Evolutionary conservation across 2,113 vertebrate species (phyloP).

Genomic region (Meleagris gallopavo): DNA sequence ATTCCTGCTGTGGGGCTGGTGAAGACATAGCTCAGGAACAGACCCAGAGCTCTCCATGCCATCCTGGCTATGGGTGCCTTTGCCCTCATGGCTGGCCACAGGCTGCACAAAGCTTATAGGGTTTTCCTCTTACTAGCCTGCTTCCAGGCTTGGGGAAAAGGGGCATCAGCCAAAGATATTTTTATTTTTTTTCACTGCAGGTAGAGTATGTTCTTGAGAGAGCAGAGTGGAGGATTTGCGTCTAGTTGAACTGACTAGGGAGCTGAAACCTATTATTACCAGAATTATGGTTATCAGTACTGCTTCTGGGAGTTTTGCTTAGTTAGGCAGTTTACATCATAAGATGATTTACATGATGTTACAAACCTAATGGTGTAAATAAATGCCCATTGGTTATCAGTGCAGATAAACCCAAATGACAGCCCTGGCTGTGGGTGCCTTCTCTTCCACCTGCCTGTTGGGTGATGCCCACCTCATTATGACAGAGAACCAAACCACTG

Average conservation of each 20-base stretch:
- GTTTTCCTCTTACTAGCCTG: not conserved
- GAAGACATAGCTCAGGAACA: not conserved
- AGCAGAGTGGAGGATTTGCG: not conserved
- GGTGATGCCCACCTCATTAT: not conserved
- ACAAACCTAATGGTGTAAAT: not conserved
- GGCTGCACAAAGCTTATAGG: not conserved
- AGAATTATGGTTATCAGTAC: not conserved
- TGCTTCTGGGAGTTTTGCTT: not conserved
- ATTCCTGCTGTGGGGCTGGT: not conserved
- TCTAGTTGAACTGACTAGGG: not conserved
- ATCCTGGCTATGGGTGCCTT: not conserved
- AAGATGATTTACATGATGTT: not conserved
- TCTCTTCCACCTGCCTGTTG: rapidly evolving
- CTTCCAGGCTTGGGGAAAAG: not conserved
- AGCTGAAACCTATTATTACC: not conserved
- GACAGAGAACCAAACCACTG: rapidly evolving
- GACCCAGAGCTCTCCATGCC: not conserved
- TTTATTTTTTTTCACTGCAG: not conserved
- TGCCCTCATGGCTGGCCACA: not conserved
- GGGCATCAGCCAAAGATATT: not conserved
- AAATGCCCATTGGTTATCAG: rapidly evolving
- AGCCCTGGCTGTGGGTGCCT: rapidly evolving
- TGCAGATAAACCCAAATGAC: not conserved
- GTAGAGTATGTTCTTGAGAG: not conserved
- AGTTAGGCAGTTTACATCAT: not conserved